Conservation (phyloP, 2,797 vertebrate species). For the Enteromius fasciolatus region DNA sequence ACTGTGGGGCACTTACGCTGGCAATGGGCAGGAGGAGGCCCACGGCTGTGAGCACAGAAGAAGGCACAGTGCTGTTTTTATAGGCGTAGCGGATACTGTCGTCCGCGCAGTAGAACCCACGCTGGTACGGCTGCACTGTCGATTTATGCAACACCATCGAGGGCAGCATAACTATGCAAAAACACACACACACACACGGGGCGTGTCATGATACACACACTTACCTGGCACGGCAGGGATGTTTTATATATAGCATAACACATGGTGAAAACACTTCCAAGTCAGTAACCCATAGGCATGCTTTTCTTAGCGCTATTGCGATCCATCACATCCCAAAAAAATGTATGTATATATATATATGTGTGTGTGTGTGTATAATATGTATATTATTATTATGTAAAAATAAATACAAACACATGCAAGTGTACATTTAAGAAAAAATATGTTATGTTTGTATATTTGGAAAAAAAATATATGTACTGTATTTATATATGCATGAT, state of each 20-base stretch:
- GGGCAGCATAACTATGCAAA: slow-evolving; percentile 81
- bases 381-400: too few species aligned
- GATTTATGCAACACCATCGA: slow-evolving; percentile 77
- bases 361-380: too few species aligned
- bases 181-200: slow-evolving; percentile 64
- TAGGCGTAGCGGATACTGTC: slow-evolving; percentile 75
- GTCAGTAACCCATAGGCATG: background rate
- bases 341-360: too few species aligned
- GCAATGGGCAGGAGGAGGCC: slow-evolving; percentile 79
- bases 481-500: too few species aligned
- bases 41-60: slow-evolving; percentile 76
- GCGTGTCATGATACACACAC: slow-evolving; percentile 44
- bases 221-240: slow-evolving; percentile 50
- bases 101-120: slow-evolving; percentile 96
- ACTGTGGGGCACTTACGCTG: slow-evolving; percentile 82
- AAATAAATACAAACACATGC: too few species aligned
- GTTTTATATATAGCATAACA: background rate
- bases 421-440: too few species aligned
- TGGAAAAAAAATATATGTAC: too few species aligned
- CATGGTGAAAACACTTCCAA: background rate
- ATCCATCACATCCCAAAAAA: too few species aligned
- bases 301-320: background rate
- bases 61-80: slow-evolving; percentile 82
- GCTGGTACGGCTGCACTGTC: slow-evolving; percentile 84
- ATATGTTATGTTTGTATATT: too few species aligned